A percentile compares a stretch with the other conserved stretches of the same genome.
phyloP scores from a whole-genome alignment of 2,113 vertebrate genomes.

The Melanerpes aurifrons region DNA sequence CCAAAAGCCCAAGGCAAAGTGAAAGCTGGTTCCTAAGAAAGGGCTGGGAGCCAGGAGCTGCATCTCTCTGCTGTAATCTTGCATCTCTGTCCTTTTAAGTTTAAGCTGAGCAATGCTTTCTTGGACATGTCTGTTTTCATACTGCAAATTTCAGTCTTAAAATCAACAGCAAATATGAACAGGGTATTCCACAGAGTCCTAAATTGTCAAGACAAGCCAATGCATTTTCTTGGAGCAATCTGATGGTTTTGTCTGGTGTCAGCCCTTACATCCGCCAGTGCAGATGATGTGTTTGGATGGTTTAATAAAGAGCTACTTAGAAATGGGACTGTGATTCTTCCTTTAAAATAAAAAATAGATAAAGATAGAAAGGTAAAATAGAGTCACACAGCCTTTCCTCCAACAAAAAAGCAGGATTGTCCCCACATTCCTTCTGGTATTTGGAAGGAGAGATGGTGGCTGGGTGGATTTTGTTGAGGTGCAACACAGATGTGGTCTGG shows the following conservation, averaged over 20 bases:
- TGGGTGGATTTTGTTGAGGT: not conserved
- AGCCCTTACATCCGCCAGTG: constrained; percentile 29
- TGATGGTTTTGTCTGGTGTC: constrained; percentile 63
- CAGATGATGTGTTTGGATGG: constrained; percentile 27
- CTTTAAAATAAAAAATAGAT: too few relatives aligned
- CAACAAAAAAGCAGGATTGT: not conserved
- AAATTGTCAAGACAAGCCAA: constrained; percentile 59
- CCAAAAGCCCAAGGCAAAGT: constrained; percentile 77
- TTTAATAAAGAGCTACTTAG: constrained; percentile 59
- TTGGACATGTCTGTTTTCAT: constrained; percentile 59
- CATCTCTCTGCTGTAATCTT: constrained; percentile 63
- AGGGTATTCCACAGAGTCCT: constrained; percentile 49
- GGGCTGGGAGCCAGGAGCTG: constrained; percentile 56
- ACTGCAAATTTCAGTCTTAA: constrained; percentile 51
- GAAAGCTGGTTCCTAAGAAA: constrained; percentile 66
- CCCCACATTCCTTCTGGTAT: not conserved
- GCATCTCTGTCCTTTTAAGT: constrained; percentile 69
- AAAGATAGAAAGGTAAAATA: too few relatives aligned
- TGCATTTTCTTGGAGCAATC: constrained; percentile 50
- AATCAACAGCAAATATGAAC: constrained; percentile 55
- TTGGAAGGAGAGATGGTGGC: not conserved
- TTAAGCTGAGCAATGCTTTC: constrained; percentile 66
- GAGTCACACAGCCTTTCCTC: not conserved
- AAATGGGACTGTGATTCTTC: not conserved
- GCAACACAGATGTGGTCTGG: not conserved